Conservation (phyloP, 2,888 invertebrate genomes). For the Reticulitermes lucifugus region DNA sequence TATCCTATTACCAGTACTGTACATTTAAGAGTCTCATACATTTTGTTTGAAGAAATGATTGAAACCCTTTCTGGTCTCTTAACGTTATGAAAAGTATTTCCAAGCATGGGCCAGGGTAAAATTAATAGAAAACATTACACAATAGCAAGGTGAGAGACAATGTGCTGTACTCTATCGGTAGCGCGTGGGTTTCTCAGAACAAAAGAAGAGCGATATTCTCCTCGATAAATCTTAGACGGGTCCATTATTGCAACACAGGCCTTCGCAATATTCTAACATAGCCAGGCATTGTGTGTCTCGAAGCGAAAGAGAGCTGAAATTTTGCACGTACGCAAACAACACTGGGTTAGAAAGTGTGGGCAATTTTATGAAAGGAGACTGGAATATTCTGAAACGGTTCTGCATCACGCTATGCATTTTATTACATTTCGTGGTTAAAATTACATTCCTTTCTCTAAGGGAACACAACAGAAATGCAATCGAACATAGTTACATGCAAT, state of each 20-base stretch:
- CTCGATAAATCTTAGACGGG: constrained; percentile 43
- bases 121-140: constrained; percentile 45
- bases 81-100: constrained; percentile 20
- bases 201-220: constrained; percentile 44
- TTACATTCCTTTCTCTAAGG: no score
- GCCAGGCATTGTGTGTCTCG: neutral
- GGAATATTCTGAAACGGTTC: neutral
- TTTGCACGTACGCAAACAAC: constrained; percentile 17
- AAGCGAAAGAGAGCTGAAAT: neutral
- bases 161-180: constrained; percentile 37
- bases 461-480: no score
- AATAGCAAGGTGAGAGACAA: constrained; percentile 39
- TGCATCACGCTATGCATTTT: constrained; percentile 11
- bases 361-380: constrained; percentile 7
- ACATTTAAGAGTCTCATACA: neutral
- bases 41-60: constrained; percentile 42
- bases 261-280: constrained; percentile 4
- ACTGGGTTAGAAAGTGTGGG: neutral
- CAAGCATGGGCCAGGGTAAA: constrained; percentile 28
- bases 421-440: no score
- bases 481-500: no score
- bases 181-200: constrained; percentile 35
- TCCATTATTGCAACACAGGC: constrained; percentile 37
- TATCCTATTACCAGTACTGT: neutral
- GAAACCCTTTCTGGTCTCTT: constrained; percentile 21